Base-by-base conservation (phyloP, 1,140 invertebrate species). In the Thalassaphorura encarpata region DNA sequence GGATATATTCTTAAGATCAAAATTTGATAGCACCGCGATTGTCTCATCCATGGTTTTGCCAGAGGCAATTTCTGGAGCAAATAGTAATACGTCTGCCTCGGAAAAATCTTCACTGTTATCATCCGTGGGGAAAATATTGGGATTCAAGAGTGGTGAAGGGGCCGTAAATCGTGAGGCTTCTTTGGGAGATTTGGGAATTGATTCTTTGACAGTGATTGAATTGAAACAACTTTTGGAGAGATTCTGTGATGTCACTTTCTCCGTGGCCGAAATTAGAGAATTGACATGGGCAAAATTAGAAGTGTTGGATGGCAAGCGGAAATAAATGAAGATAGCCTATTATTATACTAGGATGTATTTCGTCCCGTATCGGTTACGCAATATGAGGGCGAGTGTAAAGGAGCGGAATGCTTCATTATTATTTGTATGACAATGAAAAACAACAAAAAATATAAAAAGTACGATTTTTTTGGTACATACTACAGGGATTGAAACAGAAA, bases 21-120 rank as follows among this genome's bases (percentile, higher is more conserved):
- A 47, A 42, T 67, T 77, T 2, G 67, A 79, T 5, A 70, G 82
- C 3, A 11, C 33, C 11, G 11, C 33, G n/a, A 78, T 90, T 27
- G 82, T 90, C 2, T 80, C 84, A 0, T 86, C 84, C 64, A 85
- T 85, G 72, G 84, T 88, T 0, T 79, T 85, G 5, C 48, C 48
- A 4, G 48, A 51, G 31, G 48, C 33, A 0, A 85, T 83, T 2
- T 68, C 71, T 0, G 75, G 76, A 11, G 40, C 19, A 43, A 26
- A 6, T 23, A 29, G 26, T 18, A n/a, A n/a, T n/a, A n/a, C n/a
- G n/a, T 42, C 51, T 13, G 19, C 23, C 33, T 21, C 36, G 13
- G 46, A 31, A 47, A 61, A 40, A 36, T 41, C 26, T 24, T 61
- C 27, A 23, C 41, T 43, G 18, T 42, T 47, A 52, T 36, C n/a